Percentiles rank a stretch among this genome's conserved stretches.
phyloP scores from a whole-genome alignment of 1,140 invertebrate genomes.

The Euwallacea similis region DNA sequence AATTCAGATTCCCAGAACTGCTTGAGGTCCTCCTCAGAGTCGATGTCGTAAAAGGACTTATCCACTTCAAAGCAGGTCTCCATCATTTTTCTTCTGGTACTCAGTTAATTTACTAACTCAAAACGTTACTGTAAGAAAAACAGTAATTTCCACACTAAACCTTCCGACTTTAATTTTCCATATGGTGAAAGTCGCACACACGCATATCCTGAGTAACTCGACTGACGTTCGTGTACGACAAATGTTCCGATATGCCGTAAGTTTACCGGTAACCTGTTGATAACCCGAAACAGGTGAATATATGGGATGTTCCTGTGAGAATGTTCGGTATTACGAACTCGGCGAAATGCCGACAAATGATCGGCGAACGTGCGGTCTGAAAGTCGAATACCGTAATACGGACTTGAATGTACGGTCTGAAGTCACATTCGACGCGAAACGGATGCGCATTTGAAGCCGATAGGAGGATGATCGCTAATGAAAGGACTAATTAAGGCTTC shows the following conservation, averaged over 20 bases:
- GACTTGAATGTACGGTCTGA: conserved; percentile 20
- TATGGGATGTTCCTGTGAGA: conserved; percentile 12
- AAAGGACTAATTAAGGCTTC: no score
- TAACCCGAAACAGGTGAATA: conserved; percentile 33
- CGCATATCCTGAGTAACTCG: conserved; percentile 13
- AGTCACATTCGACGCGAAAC: conserved; percentile 30
- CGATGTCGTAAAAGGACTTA: conserved; percentile 54
- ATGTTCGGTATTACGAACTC: not conserved
- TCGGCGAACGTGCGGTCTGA: conserved; percentile 12
- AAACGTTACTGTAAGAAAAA: conserved; percentile 6
- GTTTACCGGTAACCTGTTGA: conserved; percentile 39
- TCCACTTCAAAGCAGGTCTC: conserved; percentile 46
- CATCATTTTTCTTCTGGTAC: conserved; percentile 29
- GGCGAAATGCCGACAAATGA: conserved; percentile 26
- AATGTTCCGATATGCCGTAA: not conserved
- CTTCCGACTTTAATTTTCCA: conserved; percentile 19
- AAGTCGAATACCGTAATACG: conserved; percentile 27
- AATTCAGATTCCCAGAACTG: conserved; percentile 77
- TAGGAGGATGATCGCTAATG: not conserved
- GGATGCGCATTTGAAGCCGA: conserved; percentile 9
- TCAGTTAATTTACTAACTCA: not conserved
- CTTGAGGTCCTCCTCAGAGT: conserved; percentile 65
- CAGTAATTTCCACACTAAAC: not conserved
- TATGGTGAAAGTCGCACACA: conserved; percentile 29
- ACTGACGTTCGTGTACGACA: not conserved